A percentile compares a stretch with the other conserved stretches of the same genome.
Conservation (phyloP, 2,888 invertebrate species). For the Calameuta pallipes region DNA sequence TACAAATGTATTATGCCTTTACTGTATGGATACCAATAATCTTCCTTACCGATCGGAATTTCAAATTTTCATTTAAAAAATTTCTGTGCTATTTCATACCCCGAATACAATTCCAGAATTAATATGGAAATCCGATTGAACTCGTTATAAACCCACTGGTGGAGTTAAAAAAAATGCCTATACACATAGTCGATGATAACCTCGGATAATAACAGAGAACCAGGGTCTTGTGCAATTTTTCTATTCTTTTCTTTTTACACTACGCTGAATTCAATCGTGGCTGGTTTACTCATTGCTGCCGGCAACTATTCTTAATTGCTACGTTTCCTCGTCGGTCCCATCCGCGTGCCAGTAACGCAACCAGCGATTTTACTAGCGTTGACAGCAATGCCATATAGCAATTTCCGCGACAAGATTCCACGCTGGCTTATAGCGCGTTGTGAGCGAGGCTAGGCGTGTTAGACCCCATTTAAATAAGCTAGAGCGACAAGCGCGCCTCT, state of each 20-base stretch:
- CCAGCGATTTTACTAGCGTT: background rate
- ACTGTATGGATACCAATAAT: no score
- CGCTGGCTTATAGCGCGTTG: background rate
- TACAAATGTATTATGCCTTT: background rate
- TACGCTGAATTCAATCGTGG: background rate
- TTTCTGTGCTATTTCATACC: no score
- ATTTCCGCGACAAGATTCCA: background rate
- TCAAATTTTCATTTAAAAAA: no score
- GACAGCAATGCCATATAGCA: background rate
- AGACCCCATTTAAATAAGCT: background rate
- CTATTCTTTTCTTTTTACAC: background rate
- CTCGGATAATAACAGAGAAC: background rate
- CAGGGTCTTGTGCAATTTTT: background rate
- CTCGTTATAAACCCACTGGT: no score
- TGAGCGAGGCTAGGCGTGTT: background rate
- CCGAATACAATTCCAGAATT: no score
- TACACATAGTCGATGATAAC: background rate
- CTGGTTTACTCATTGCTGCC: background rate
- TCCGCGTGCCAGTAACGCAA: background rate
- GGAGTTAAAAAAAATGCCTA: background rate
- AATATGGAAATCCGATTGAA: no score
- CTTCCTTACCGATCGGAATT: no score
- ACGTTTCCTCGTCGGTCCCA: background rate
- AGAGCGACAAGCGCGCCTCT: no score
- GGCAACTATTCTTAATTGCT: background rate